Base-by-base conservation (phyloP, 2,113 vertebrate species). In the Phycodurus eques region DNA sequence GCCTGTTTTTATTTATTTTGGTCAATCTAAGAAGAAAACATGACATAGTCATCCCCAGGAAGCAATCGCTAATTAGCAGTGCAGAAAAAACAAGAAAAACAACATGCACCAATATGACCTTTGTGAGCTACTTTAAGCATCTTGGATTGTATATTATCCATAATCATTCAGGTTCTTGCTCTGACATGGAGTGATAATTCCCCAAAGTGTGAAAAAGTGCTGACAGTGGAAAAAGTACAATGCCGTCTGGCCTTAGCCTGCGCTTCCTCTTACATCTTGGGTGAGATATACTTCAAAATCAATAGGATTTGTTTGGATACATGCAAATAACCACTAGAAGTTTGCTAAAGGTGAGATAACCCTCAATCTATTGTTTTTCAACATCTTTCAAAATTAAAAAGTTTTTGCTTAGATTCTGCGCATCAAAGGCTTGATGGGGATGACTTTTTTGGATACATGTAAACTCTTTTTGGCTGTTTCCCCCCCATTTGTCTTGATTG, bases 401-500 rank as follows among this genome's bases (percentile, higher is more conserved):
- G 51, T 17, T 53, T 6, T 53, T 19, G 51, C 51, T 53, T 20
- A 11, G 13, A 53, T 53, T 19, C 1, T 27, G 27, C 1, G 27
- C 22, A 59, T 2, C 22, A 61, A 19, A 61, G 13, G 0, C 17
- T n/a, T n/a, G 17, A 42, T 10, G 19, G 61, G 35, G 35, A 42
- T 15, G 10, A 20, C 33, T 20, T 22, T 20, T 14, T 13, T 31
- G 27, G 13, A 14, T 12, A 44, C 39, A 68, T 20, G 31, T 47
- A 1, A 67, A 67, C 57, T 6, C 0, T n/a, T 71, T 79, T 62
- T n/a, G 31, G 44, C 31, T 63, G 54, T 68, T 74, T 5, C 59
- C 13, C 43, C 31, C 33, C 43, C 11, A 39, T 46, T 35, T 68
- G 60, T 20, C 57, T 69, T 44, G 60, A n/a, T n/a, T 71, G n/a